Base-by-base conservation (phyloP, 1,140 invertebrate species). In the Drosophila busckii region DNA sequence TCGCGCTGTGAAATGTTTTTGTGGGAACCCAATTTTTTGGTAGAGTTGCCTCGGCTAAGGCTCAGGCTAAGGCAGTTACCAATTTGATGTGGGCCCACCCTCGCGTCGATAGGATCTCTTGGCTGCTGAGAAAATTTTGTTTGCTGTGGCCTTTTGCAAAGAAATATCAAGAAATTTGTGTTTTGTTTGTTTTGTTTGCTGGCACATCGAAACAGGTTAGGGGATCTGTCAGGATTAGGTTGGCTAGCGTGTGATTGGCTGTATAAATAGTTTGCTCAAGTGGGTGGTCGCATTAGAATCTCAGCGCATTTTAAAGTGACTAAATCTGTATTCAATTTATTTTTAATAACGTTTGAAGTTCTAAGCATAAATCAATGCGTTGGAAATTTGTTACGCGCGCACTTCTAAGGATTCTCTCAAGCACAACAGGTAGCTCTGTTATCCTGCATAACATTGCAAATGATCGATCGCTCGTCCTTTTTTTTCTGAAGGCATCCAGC, bases 1-100 rank as follows among this genome's bases (percentile, higher is more conserved):
- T 6, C 13, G 10, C 4, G 12, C 5, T 9, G 25, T 15, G 22
- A n/a, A n/a, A n/a, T n/a, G n/a, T n/a, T n/a, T n/a, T 40, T 64
- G 54, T 70, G 67, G 67, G 67, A 70, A 67, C 63, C 44, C 26
- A 48, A 10, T 25, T 32, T 20, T 25, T 32, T 32, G 28, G 29
- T 40, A 65, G 63, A n/a, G n/a, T n/a, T n/a, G n/a, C n/a, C n/a
- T n/a, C n/a, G 49, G 19, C 19, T 22, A 15, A 34, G 17, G 13
- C 17, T 23, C 5, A 10, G 13, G 2, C 25, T 23, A 17, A 59
- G 55, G 49, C 40, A 29, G 40, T 61, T 44, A 10, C 70, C 73
- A 80, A 80, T 80, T 80, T 80, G 64, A 64, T 80, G 69, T 65
- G 69, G 75, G 59, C 63, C 73, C 73, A 73, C 73, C 73, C 69